Evolutionary conservation across 2,888 invertebrate species (phyloP).

Genomic region (Syrphus vitripennis): DNA sequence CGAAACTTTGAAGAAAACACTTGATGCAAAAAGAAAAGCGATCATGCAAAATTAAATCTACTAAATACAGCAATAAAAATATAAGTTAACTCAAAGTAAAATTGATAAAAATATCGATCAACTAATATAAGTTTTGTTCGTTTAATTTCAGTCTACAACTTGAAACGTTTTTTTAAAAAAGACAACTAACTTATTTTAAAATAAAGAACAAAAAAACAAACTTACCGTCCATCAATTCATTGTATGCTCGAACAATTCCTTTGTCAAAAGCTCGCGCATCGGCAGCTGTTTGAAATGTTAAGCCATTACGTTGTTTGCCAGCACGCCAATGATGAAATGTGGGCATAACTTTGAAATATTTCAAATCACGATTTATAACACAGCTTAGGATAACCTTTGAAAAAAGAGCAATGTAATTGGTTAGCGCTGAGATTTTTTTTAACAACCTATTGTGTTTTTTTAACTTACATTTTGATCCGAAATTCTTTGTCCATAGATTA

Average conservation of each 20-base stretch:
- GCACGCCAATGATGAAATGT: slow-evolving; percentile 99
- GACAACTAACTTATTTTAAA: background rate
- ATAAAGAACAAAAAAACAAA: background rate
- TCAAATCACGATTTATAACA: slow-evolving; percentile 96
- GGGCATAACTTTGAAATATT: slow-evolving; percentile 98
- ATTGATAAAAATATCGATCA: background rate
- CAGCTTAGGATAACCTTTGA: slow-evolving; percentile 94
- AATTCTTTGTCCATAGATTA: slow-evolving; percentile 95
- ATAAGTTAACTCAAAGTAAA: background rate
- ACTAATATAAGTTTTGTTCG: slow-evolving; percentile 1
- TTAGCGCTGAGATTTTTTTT: background rate
- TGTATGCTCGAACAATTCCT: slow-evolving; percentile 93
- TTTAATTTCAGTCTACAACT: slow-evolving; percentile 45
- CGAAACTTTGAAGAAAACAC: too few relatives aligned
- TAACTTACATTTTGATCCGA: slow-evolving; percentile 93
- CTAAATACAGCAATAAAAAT: slow-evolving; percentile 15
- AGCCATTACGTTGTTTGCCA: slow-evolving; percentile 96
- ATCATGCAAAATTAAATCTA: slow-evolving; percentile 42
- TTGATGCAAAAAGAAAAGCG: slow-evolving; percentile 62
- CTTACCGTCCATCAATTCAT: slow-evolving; percentile 95
- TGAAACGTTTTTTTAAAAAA: slow-evolving; percentile 11
- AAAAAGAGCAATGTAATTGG: background rate
- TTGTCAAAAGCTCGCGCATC: slow-evolving; percentile 97
- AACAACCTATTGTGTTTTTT: slow-evolving; percentile 17
- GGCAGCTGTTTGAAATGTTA: slow-evolving; percentile 97